A percentile compares a stretch with the other conserved stretches of the same genome.
Evolutionary conservation across 2,113 vertebrate genomes (phyloP).

Genomic region (Morone chrysops): DNA sequence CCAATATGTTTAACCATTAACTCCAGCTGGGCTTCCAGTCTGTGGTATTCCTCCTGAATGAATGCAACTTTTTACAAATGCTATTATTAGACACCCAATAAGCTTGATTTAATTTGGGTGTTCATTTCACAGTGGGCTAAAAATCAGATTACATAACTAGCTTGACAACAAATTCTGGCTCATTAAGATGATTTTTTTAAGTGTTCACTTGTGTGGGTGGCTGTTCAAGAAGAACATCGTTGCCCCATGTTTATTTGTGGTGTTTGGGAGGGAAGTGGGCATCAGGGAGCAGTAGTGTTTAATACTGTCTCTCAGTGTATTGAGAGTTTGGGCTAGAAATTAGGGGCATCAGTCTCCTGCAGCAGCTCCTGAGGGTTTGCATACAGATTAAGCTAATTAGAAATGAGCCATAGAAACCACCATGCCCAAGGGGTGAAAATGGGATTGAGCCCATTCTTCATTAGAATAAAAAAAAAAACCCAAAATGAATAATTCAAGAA

Average conservation of each 20-base stretch:
- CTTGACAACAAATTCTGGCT: slow-evolving; percentile 46
- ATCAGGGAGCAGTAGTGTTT: slow-evolving; percentile 18
- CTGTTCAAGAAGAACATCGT: slow-evolving; percentile 36
- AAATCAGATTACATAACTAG: slow-evolving; percentile 32
- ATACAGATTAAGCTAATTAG: slow-evolving; percentile 70
- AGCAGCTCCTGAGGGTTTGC: slow-evolving; percentile 57
- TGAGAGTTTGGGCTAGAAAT: slow-evolving; percentile 51
- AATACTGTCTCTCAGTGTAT: slow-evolving; percentile 33
- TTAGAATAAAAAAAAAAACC: slow-evolving; percentile 21
- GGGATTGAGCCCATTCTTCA: slow-evolving; percentile 52
- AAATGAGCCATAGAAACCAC: slow-evolving; percentile 58
- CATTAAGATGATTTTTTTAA: slow-evolving; percentile 42
- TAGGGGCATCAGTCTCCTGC: slow-evolving; percentile 54
- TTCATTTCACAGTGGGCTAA: slow-evolving; percentile 32
- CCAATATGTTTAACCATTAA: slow-evolving; percentile 61
- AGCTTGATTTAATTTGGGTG: slow-evolving; percentile 25
- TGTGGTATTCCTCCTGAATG: slow-evolving; percentile 31
- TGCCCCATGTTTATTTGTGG: slow-evolving; percentile 50
- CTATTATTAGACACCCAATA: not conserved
- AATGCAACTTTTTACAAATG: slow-evolving; percentile 14
- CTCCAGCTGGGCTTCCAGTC: slow-evolving; percentile 18
- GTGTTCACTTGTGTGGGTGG: slow-evolving; percentile 13
- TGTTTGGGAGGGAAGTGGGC: slow-evolving; percentile 53
- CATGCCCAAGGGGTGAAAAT: slow-evolving; percentile 38
- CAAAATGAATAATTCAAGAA: slow-evolving; percentile 52